Evolutionary conservation across 2,797 vertebrate species (phyloP).

Genomic region (Sebastes minor): DNA sequence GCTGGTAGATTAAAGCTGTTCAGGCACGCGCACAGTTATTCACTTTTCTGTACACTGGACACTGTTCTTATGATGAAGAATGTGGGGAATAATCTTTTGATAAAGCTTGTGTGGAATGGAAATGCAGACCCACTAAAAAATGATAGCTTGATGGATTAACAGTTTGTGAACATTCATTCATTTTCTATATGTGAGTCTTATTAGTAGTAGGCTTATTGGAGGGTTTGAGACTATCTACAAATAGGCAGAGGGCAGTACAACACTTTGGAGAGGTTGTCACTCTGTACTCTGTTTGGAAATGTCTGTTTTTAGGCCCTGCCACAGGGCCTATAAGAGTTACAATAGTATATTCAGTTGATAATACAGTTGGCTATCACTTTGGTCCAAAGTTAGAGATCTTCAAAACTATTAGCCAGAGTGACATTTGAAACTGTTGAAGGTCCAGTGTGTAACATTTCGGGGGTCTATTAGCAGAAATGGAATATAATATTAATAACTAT

Average conservation of each 20-base stretch:
- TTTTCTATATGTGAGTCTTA: neutral
- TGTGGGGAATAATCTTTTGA: neutral
- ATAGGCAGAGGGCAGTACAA: neutral
- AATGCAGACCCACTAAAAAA: too few relatives aligned
- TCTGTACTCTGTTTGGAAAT: too few relatives aligned
- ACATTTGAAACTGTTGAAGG: too few relatives aligned
- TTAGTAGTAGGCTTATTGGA: neutral
- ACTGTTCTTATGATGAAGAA: neutral
- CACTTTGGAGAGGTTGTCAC: neutral
- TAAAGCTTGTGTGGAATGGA: neutral
- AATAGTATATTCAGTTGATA: neutral
- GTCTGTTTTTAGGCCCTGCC: too few relatives aligned
- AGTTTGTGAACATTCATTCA: too few relatives aligned
- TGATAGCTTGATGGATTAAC: too few relatives aligned
- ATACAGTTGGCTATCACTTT: neutral
- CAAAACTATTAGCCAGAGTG: too few relatives aligned
- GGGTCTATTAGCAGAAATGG: too few relatives aligned
- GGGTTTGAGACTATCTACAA: neutral
- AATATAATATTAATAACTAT: too few relatives aligned
- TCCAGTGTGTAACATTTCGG: too few relatives aligned
- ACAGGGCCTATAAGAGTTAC: neutral
- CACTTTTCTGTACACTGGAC: neutral
- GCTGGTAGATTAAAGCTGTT: neutral
- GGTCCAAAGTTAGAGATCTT: neutral
- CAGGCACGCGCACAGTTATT: neutral